Evolutionary conservation across 1,140 invertebrate species (phyloP).

Genomic region (Caenorhabditis tropicalis): DNA sequence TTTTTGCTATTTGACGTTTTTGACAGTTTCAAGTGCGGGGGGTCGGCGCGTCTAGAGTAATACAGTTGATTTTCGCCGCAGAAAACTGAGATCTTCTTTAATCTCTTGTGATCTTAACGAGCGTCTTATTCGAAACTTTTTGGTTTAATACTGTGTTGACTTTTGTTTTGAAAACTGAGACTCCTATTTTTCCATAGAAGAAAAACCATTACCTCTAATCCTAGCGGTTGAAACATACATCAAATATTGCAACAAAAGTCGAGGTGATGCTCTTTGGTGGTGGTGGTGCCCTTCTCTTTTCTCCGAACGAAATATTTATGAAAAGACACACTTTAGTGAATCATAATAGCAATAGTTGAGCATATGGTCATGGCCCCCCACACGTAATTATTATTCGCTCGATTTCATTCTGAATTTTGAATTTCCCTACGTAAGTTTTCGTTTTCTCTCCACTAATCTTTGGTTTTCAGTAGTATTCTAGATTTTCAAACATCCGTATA

Average conservation of each 20-base stretch:
- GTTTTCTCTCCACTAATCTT: too few species aligned
- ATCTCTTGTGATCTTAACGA: not conserved
- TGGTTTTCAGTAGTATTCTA: too few species aligned
- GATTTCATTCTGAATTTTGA: not conserved
- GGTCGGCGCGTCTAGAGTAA: not conserved
- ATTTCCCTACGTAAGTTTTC: not conserved
- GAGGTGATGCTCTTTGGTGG: not conserved
- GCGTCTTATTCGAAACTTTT: not conserved
- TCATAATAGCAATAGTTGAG: not conserved
- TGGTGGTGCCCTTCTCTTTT: not conserved
- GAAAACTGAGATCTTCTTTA: not conserved
- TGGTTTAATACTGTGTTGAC: not conserved
- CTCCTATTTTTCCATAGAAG: too few species aligned
- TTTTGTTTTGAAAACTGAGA: not conserved
- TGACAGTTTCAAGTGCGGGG: conserved; percentile 41
- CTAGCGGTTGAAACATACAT: not conserved
- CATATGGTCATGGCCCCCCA: not conserved
- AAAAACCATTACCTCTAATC: not conserved
- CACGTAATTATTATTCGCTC: not conserved
- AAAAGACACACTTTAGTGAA: not conserved
- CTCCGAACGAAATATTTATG: not conserved
- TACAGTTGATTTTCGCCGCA: not conserved
- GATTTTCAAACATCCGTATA: too few species aligned
- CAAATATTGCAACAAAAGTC: not conserved
- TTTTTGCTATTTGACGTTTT: conserved; percentile 25